Evolutionary conservation across 2,113 vertebrate species (phyloP), one percentile per base, ranked within the genome.

Genomic region (Pholis gunnellus): DNA sequence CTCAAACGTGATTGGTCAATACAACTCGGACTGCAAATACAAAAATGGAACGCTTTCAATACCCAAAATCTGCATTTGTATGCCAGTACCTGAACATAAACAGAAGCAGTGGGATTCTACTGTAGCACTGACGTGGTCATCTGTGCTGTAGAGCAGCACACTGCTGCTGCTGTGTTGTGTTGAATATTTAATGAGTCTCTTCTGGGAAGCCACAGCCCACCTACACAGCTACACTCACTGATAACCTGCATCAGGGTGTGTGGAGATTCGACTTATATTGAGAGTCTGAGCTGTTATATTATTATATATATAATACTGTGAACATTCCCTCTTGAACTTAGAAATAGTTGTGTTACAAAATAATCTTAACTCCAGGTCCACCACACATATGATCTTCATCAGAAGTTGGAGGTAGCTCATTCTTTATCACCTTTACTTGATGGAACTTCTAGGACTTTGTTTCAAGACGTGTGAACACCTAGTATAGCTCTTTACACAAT

Each of bases 111-210:
- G 18, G 40, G 60, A 44, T 20, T 69, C 36, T n/a, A 1, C 27
- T 66, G 48, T 42, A 15, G 25, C 61, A 6, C 63, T 46, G 52
- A 25, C 64, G 15, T 38, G 44, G 25, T 54, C 40, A 46, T 48
- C 20, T 36, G 64, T 25, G 9, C 36, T 59, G 20, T 27, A 0
- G 31, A 70, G 57, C 76, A 64, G 71, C 76, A 36, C 40, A 18
- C 36, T 20, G 25, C 29, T 52, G 60, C 40, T 65, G 61, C 44
- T 52, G 31, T 56, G 61, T 65, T 54, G 50, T 69, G n/a, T 74
- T 86, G 56, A 82, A 86, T 86, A 86, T 78, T 81, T 74, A 77
- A 81, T 81, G 36, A 77, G 68, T 34, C 22, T 40, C 50, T 83
- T 72, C 81, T 72, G 60, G 73, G 54, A 83, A 78, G 34, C 65